These are phyloP conservation scores for Taurulus bubalis DNA, from an alignment of 2,113 vertebrate genomes.

Conservation along the genomic window DNA sequence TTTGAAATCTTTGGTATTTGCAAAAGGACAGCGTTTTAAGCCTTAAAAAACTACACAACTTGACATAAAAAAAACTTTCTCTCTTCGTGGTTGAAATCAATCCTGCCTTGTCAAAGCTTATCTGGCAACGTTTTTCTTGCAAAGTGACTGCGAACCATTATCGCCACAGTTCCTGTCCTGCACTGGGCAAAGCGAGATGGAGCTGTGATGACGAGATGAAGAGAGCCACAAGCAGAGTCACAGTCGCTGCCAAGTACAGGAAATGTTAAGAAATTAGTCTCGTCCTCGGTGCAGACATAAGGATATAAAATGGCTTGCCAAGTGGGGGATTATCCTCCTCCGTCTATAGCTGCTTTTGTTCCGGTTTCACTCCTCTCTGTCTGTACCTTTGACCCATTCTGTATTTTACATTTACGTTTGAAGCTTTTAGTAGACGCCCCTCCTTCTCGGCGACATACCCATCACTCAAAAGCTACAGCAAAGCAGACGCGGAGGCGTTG, in stretches of 20 bases:
- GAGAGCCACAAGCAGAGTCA: slow-evolving; percentile 13
- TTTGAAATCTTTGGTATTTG: not conserved
- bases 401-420: slow-evolving; percentile 27
- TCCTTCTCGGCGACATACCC: slow-evolving; percentile 25
- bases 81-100: no score
- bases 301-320: slow-evolving; percentile 5
- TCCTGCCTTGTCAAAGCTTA: no score
- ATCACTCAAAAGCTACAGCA: slow-evolving; percentile 14
- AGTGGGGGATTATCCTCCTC: slow-evolving; percentile 41
- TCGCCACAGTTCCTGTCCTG: slow-evolving; percentile 52
- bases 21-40: not conserved
- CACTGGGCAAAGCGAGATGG: slow-evolving; percentile 9
- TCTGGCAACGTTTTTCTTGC: slow-evolving; percentile 53
- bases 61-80: no score
- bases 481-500: slow-evolving; percentile 40
- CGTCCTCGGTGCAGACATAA: slow-evolving; percentile 15
- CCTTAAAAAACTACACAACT: no score
- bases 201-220: slow-evolving; percentile 33
- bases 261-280: slow-evolving; percentile 49
- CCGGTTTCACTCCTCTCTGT: not conserved
- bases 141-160: slow-evolving; percentile 54
- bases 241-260: slow-evolving; percentile 25
- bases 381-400: slow-evolving; percentile 12
- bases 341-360: slow-evolving; percentile 18
- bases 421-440: slow-evolving; percentile 22